Percentiles rank a stretch among this genome's conserved stretches.
Conservation (phyloP, 2,113 vertebrate species). For the Boleophthalmus pectinirostris region DNA sequence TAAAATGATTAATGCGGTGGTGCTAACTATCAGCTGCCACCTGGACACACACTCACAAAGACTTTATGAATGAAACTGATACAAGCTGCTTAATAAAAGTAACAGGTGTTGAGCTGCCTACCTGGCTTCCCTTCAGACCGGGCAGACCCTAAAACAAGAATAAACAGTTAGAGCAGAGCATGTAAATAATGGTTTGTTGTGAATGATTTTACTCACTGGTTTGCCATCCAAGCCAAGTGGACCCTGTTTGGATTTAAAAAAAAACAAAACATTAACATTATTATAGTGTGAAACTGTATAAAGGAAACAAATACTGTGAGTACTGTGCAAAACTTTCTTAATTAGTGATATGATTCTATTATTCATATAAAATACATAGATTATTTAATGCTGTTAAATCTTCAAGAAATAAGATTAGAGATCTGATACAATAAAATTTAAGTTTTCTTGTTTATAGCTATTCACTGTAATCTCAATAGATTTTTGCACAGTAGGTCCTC, state of each 20-base stretch:
- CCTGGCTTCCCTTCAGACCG: conserved; percentile 79
- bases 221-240: conserved; percentile 95
- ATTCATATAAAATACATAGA: too few relatives aligned
- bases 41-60: conserved; percentile 13
- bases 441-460: too few relatives aligned
- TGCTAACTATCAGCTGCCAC: conserved; percentile 32
- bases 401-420: background rate
- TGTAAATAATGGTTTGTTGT: conserved; percentile 3
- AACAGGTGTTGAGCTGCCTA: conserved; percentile 44
- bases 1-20: conserved; percentile 44
- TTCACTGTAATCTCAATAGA: too few relatives aligned
- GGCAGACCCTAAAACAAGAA: conserved; percentile 68
- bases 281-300: background rate
- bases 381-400: too few relatives aligned
- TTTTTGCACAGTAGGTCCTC: too few relatives aligned
- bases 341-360: too few relatives aligned
- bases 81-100: conserved; percentile 8
- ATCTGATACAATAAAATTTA: too few relatives aligned
- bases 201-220: conserved; percentile 82
- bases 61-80: conserved; percentile 18
- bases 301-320: too few relatives aligned
- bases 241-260: conserved; percentile 74
- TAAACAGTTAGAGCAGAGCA: conserved; percentile 21
- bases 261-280: background rate
- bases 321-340: too few relatives aligned